phyloP scores from a whole-genome alignment of 2,797 vertebrate species.

The Cyclura pinguis region DNA sequence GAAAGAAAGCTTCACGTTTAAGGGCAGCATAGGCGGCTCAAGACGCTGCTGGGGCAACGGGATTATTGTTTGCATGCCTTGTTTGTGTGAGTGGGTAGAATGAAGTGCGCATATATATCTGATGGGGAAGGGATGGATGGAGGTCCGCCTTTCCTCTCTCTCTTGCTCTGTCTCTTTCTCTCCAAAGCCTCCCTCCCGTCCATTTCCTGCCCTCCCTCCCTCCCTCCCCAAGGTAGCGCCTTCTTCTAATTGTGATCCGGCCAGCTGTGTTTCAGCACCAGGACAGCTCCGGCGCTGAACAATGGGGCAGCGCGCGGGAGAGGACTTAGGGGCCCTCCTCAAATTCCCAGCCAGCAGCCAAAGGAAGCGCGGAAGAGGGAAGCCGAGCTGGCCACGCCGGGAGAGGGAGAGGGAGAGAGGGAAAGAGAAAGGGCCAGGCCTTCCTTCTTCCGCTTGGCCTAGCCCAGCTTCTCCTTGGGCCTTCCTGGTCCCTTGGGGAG shows the following conservation, averaged over 20 bases:
- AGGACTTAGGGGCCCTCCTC: slow-evolving; percentile 36
- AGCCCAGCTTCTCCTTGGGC: accelerated
- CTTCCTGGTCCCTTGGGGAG: neutral
- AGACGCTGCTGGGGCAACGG: no score
- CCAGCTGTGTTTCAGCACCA: slow-evolving; percentile 50
- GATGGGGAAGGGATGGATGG: neutral
- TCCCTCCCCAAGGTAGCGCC: neutral
- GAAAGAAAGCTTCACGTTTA: no score
- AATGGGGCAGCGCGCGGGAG: slow-evolving; percentile 17
- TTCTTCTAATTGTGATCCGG: neutral
- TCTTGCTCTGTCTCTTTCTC: neutral
- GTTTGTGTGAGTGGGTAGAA: no score
- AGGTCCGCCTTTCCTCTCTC: neutral
- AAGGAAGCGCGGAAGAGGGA: accelerated
- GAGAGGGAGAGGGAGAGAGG: neutral
- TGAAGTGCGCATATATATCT: no score
- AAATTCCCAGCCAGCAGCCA: slow-evolving; percentile 45
- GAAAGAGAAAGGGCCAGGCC: neutral
- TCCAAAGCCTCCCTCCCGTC: no score
- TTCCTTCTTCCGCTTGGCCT: neutral
- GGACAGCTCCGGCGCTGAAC: slow-evolving; percentile 36
- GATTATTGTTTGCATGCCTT: no score
- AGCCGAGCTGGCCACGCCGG: neutral
- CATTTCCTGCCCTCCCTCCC: neutral
- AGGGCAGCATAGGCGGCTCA: no score